Base-by-base conservation (phyloP, 2,888 invertebrate genomes). In the Pedicia rivosa region DNA sequence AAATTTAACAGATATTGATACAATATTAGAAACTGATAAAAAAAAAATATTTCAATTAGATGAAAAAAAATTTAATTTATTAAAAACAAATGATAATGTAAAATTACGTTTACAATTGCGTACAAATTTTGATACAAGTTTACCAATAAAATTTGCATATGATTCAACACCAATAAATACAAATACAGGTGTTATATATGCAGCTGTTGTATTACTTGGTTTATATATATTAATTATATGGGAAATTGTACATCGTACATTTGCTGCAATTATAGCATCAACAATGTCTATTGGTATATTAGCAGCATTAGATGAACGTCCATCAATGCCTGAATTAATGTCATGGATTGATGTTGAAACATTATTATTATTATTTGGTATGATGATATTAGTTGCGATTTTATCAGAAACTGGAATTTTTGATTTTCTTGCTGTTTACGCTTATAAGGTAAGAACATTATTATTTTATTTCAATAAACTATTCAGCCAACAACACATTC, bases 161-260 rank as follows among this genome's bases (percentile, higher is more conserved):
- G 72, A 78, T 48, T 52, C 72, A 17, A 63, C 71, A 19, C 78
- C 82, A 0, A 64, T 79, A 17, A 66, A 74, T 31, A 63, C 66
- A 12, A 62, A 72, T 20, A 64, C 68, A 41, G 86, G 86, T 1
- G 70, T 83, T 10, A 58, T 78, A 10, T 82, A 78, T 47, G 81
- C 82, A 0, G 68, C 74, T 0, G 44, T 76, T 1, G 67, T 90
- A 2, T 63, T 91, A 2, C 41, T 74, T 1, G 69, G 73, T 0
- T 63, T 91, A n/a, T 91, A 90, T 48, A 48, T 79, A 8, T 65
- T 90, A 27, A 87, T 91, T 35, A 77, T 87, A 43, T 84, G 55
- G 50, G 60, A 80, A 68, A 53, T 81, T 16, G 67, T 78, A 1
- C 78, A 82, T 52, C 63, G 81, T 45, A 74, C 81, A 1, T 58